Percentiles rank a stretch among this genome's conserved stretches.
Conservation (phyloP, 2,113 vertebrate genomes). For the Ursus arctos region DNA sequence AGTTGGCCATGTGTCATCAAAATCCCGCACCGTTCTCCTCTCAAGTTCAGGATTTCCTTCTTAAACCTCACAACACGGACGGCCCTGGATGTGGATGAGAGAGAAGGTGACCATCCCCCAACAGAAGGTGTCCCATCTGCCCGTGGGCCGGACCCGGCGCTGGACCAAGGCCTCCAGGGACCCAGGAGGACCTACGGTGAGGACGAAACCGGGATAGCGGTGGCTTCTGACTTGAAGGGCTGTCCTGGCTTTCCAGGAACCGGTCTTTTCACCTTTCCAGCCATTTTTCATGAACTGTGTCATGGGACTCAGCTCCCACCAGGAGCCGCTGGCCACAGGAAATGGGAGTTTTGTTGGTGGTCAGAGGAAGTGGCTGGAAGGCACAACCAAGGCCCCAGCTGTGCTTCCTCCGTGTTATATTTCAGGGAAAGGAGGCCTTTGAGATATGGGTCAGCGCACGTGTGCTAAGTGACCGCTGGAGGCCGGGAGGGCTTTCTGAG, state of each 20-base stretch:
- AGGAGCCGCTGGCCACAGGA: neutral
- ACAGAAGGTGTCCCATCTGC: neutral
- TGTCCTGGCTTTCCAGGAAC: slow-evolving; percentile 35
- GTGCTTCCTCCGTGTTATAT: neutral
- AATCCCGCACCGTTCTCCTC: neutral
- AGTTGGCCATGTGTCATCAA: rapidly evolving
- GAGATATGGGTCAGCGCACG: neutral
- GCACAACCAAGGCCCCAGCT: neutral
- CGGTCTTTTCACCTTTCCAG: neutral
- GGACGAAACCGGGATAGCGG: rapidly evolving
- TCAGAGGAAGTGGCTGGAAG: neutral
- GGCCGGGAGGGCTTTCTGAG: rapidly evolving
- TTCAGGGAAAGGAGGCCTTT: neutral
- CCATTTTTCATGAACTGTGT: neutral
- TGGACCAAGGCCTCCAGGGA: neutral
- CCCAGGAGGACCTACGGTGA: no score
- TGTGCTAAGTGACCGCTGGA: neutral
- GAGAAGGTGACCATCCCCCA: neutral
- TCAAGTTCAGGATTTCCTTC: neutral
- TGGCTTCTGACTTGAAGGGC: neutral
- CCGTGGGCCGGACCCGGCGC: rapidly evolving
- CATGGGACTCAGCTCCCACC: neutral
- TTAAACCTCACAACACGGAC: neutral
- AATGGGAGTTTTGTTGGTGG: neutral
- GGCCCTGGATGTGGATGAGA: neutral